Conservation (phyloP, 2,888 invertebrate genomes). For the Chaetogeoica ovagalla region DNA sequence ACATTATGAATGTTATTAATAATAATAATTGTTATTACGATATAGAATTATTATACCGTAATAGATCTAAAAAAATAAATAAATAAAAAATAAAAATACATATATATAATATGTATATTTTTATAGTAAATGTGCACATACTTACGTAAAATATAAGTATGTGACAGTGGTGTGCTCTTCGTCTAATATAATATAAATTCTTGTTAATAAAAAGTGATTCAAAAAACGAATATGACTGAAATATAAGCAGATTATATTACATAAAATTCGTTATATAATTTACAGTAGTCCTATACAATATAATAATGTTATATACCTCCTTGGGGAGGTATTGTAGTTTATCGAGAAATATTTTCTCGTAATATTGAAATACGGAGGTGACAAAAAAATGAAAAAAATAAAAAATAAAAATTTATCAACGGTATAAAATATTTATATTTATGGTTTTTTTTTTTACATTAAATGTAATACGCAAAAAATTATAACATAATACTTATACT, state of each 20-base stretch:
- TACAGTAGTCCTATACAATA: neutral
- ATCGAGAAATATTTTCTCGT: neutral
- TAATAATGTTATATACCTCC: no score
- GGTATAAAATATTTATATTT: neutral
- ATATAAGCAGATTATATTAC: conserved; percentile 11
- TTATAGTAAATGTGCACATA: no score
- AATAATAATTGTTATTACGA: no score
- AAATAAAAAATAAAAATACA: neutral
- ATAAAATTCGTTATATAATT: neutral
- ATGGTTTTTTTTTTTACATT: neutral
- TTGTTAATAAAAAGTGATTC: neutral
- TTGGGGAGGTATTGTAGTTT: no score
- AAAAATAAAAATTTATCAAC: neutral
- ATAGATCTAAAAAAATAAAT: no score
- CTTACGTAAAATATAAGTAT: no score
- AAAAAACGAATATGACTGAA: neutral
- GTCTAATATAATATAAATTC: conserved; percentile 14
- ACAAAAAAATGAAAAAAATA: neutral
- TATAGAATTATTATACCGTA: no score
- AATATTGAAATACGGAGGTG: neutral
- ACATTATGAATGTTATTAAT: no score
- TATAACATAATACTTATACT: conserved; percentile 1
- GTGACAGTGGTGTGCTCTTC: neutral
- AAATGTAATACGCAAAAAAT: neutral
- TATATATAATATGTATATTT: neutral